Evolutionary conservation across 2,113 vertebrate species (phyloP).

Genomic region (Panthera leo): DNA sequence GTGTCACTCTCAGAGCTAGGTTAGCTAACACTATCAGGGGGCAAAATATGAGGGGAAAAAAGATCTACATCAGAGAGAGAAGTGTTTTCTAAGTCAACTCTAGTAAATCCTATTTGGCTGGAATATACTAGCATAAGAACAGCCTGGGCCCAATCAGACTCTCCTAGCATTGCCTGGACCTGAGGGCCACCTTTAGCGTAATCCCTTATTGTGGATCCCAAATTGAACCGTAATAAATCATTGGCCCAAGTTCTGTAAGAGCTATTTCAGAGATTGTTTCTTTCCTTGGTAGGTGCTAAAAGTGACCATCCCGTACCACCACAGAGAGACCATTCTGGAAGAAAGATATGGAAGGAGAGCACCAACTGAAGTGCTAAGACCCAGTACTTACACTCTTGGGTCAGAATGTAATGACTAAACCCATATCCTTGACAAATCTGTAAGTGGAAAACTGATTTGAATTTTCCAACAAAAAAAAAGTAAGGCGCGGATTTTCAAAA

Average conservation of each 20-base stretch:
- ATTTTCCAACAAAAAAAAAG: slow-evolving; percentile 29
- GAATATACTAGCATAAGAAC: not conserved
- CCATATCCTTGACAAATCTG: not conserved
- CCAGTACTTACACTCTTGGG: not conserved
- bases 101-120: not conserved
- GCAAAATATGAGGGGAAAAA: not conserved
- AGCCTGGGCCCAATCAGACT: not conserved
- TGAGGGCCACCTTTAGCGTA: not conserved
- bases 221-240: not conserved
- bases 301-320: not conserved
- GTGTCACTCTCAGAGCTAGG: not conserved
- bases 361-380: not conserved
- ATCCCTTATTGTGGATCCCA: not conserved
- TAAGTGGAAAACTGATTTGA: not conserved
- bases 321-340: not conserved
- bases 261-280: not conserved
- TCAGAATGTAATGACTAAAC: not conserved
- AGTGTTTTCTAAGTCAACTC: not conserved
- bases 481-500: slow-evolving; percentile 32
- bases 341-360: not conserved
- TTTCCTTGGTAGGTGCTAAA: not conserved
- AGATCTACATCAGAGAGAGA: not conserved
- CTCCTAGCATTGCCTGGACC: not conserved
- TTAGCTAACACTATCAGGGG: not conserved
- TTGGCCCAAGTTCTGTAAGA: not conserved